These are phyloP conservation scores for Paraplagusia blochii DNA, from an alignment of 2,113 vertebrate species.

Conservation along the genomic window DNA sequence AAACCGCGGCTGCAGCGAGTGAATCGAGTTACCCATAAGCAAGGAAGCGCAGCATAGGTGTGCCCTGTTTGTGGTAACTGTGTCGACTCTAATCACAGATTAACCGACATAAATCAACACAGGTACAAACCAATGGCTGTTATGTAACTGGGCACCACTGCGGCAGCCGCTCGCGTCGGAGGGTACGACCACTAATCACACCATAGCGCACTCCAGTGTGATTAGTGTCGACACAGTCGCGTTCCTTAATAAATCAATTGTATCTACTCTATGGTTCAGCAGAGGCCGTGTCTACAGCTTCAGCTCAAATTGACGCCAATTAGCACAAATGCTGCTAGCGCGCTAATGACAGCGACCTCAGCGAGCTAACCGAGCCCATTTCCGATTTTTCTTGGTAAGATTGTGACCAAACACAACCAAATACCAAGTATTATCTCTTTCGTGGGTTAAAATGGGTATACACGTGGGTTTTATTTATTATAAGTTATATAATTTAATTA, in stretches of 20 bases:
- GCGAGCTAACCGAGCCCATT: slow-evolving; percentile 51
- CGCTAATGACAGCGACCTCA: slow-evolving; percentile 30
- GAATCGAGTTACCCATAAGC: background rate
- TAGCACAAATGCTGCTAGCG: slow-evolving; percentile 34
- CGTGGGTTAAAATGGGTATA: accelerated
- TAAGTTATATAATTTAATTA: background rate
- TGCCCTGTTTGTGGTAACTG: slow-evolving; percentile 1
- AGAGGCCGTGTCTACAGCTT: slow-evolving; percentile 4
- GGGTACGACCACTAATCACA: background rate
- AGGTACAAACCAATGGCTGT: slow-evolving; percentile 56
- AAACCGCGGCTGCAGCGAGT: background rate
- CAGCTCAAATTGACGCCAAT: background rate
- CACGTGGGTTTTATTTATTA: accelerated
- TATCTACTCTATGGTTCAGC: background rate
- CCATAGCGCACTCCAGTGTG: accelerated
- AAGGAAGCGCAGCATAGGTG: background rate
- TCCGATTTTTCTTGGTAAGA: slow-evolving; percentile 17
- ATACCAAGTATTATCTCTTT: background rate
- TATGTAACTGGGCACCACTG: slow-evolving; percentile 54
- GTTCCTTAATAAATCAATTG: accelerated
- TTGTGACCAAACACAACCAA: background rate
- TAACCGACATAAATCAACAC: slow-evolving; percentile 35
- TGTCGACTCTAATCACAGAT: slow-evolving; percentile 2
- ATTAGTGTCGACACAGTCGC: accelerated
- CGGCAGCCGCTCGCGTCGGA: slow-evolving; percentile 7